Percentiles rank a stretch among this genome's conserved stretches.
These are phyloP conservation scores for Cybosia mesomella DNA, from an alignment of 2,888 invertebrate genomes.

Conservation along the genomic window DNA sequence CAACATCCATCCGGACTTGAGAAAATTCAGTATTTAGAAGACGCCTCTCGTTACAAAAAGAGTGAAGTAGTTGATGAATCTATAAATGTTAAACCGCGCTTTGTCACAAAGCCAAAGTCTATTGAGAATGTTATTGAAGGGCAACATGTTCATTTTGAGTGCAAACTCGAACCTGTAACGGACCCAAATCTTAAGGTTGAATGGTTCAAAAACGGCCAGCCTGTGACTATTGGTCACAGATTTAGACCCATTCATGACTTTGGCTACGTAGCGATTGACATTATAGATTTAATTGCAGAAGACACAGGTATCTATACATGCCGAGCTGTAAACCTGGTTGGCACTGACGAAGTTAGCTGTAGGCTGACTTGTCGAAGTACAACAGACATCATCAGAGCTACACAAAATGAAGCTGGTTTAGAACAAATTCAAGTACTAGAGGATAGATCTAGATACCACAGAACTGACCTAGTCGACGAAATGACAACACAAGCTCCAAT, in stretches of 20 bases:
- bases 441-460: slow-evolving; percentile 92
- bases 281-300: slow-evolving; percentile 98
- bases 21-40: slow-evolving; percentile 96
- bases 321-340: slow-evolving; percentile 95
- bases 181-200: slow-evolving; percentile 98
- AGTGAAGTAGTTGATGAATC: slow-evolving; percentile 93
- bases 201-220: slow-evolving; percentile 98
- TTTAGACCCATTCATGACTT: slow-evolving; percentile 99
- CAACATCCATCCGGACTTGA: slow-evolving; percentile 97
- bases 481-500: slow-evolving; percentile 96
- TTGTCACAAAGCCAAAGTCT: slow-evolving; percentile 95
- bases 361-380: slow-evolving; percentile 91
- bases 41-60: slow-evolving; percentile 94
- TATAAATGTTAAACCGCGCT: slow-evolving; percentile 93
- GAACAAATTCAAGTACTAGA: slow-evolving; percentile 96
- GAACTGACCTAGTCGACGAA: slow-evolving; percentile 92
- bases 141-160: slow-evolving; percentile 98
- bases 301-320: slow-evolving; percentile 98
- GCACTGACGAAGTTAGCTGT: slow-evolving; percentile 94
- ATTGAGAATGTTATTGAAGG: slow-evolving; percentile 95
- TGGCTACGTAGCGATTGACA: slow-evolving; percentile 98
- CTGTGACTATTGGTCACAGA: slow-evolving; percentile 97
- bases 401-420: slow-evolving; percentile 95
- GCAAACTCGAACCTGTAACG: slow-evolving; percentile 98
- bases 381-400: slow-evolving; percentile 93